Percentiles rank a stretch among this genome's conserved stretches.
Evolutionary conservation across 2,113 vertebrate species (phyloP).

Genomic region (Zapus hudsonius): DNA sequence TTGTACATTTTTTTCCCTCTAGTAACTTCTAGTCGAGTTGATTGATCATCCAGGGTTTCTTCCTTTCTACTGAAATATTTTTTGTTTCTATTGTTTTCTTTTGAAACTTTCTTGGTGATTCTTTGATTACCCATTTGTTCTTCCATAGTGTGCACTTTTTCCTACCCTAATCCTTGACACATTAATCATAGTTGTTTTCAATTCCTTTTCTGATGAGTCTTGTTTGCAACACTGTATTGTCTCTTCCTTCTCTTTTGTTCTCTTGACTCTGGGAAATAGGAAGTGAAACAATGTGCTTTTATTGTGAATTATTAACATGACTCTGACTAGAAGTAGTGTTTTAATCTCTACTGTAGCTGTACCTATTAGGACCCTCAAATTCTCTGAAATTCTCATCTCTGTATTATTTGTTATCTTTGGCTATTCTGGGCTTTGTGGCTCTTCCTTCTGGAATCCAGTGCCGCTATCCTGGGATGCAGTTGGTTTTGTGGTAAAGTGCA

Average conservation of each 20-base stretch:
- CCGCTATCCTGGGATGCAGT: neutral
- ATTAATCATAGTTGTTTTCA: neutral
- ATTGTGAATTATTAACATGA: neutral
- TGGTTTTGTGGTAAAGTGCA: neutral
- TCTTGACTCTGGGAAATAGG: neutral
- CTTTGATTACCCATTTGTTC: neutral
- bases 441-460: neutral
- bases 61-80: neutral
- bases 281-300: neutral
- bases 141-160: neutral
- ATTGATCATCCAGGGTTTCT: neutral
- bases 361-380: neutral
- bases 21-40: neutral
- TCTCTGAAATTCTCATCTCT: neutral
- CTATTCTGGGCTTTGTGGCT: neutral
- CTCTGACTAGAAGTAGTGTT: neutral
- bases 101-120: neutral
- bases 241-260: neutral
- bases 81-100: neutral
- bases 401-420: neutral
- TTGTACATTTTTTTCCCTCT: neutral
- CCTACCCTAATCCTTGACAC: neutral
- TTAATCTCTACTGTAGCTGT: neutral
- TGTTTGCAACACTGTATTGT: neutral
- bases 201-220: neutral